Base-by-base conservation (phyloP, 1,140 invertebrate genomes). In the Macrobrachium rosenbergii region DNA sequence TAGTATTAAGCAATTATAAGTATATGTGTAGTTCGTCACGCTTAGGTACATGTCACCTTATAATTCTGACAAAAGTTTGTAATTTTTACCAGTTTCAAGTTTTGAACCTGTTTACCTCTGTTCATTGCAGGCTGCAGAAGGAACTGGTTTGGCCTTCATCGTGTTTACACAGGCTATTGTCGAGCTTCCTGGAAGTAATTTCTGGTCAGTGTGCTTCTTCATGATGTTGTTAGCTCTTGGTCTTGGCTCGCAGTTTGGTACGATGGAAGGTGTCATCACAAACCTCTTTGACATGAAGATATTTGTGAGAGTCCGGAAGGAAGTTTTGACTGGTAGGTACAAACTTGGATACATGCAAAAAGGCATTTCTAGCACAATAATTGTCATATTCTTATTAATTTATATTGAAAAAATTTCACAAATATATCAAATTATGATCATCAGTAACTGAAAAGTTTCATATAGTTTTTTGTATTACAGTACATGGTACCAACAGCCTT, bases 181-280 rank as follows among this genome's bases (percentile, higher is more conserved):
- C 7, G 96, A 98, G 91, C 92, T 98, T 83, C 97, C 97, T 0
- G 96, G 95, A 16, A 95, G 96, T 2, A 97, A 97, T 21, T 97
- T 98, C 92, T 98, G 97, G 97, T 95, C 97, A 2, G 95, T 98
- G 85, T 95, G 98, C 60, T 98, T 98, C 94, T 98, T 98, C 93
- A 92, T 97, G 90, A 98, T 98, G 97, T 92, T 98, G 73, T 92
- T 98, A 14, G 96, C 96, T 0, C 93, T 98, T 37, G 97, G 97
- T 7, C 92, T 98, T 16, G 97, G 97, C 63, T 98, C 97, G 43
- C 96, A 98, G 93, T 93, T 93, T 77, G 92, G 92, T 37, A 92
- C 92, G 17, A 89, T 93, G 28, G 92, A 93, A 87, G 93, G 93
- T 2, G 92, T 94, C 23, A 92, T 93, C 23, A 93, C 93, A 17